A percentile compares a stretch with the other conserved stretches of the same genome.
phyloP scores from a whole-genome alignment of 2,797 vertebrate species.

The Scyliorhinus canicula region DNA sequence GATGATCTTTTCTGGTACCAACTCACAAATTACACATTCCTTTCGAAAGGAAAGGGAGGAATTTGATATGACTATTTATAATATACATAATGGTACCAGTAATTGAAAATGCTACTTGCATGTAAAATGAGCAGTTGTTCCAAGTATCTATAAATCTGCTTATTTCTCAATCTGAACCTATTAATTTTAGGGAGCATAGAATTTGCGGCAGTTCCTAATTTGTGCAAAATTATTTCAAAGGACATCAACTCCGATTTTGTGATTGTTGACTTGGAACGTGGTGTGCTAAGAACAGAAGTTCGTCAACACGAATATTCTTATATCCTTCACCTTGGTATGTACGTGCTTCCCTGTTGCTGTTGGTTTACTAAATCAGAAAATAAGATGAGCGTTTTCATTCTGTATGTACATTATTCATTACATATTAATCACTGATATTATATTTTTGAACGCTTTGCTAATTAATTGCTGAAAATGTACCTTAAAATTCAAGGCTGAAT shows the following conservation, averaged over 20 bases:
- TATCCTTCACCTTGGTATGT: constrained; percentile 77
- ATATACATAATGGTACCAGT: background rate
- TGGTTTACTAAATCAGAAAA: background rate
- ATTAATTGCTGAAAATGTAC: background rate
- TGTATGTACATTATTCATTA: background rate
- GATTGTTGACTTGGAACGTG: constrained; percentile 65
- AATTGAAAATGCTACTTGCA: background rate
- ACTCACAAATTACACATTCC: background rate
- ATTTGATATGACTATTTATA: background rate
- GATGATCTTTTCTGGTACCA: background rate
- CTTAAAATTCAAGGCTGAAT: background rate
- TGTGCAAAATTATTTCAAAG: constrained; percentile 54
- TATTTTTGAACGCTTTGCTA: background rate
- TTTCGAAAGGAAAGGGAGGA: background rate
- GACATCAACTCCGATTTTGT: constrained; percentile 68
- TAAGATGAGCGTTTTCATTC: background rate
- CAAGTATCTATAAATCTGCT: background rate
- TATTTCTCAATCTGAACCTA: background rate
- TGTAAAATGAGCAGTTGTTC: background rate
- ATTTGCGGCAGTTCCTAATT: background rate
- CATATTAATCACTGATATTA: background rate
- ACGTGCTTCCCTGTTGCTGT: background rate
- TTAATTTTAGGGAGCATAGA: background rate
- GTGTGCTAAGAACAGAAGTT: constrained; percentile 68
- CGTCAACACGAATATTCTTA: constrained; percentile 75